phyloP scores from a whole-genome alignment of 2,797 vertebrate genomes.

The Catamblyrhynchus diadema region DNA sequence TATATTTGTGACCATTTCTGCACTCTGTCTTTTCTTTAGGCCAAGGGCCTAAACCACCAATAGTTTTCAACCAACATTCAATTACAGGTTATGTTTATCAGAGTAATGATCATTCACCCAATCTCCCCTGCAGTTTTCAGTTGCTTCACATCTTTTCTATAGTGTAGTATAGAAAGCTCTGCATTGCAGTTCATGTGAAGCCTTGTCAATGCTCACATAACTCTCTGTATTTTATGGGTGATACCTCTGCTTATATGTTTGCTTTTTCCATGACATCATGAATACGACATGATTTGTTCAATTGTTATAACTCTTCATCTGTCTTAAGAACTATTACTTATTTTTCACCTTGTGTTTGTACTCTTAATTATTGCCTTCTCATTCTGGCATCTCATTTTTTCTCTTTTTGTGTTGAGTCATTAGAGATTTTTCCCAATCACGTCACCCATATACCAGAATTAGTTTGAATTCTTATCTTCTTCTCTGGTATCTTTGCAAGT shows the following conservation, averaged over 20 bases:
- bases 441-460: background rate
- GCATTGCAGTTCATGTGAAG: background rate
- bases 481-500: background rate
- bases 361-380: background rate
- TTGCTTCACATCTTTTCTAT: background rate
- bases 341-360: background rate
- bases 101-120: background rate
- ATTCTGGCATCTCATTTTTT: background rate
- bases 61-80: background rate
- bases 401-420: background rate
- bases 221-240: background rate
- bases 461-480: background rate
- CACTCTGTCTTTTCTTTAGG: background rate
- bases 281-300: background rate
- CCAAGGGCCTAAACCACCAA: background rate
- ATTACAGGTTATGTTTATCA: background rate
- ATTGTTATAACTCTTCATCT: background rate
- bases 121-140: background rate
- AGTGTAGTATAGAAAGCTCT: background rate
- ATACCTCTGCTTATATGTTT: background rate
- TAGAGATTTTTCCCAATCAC: background rate
- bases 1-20: background rate
- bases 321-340: background rate
- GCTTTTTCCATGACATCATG: background rate
- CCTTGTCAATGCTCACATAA: background rate